These are phyloP conservation scores for Asarcornis scutulata DNA, from an alignment of 2,113 vertebrate genomes.

Conservation along the genomic window DNA sequence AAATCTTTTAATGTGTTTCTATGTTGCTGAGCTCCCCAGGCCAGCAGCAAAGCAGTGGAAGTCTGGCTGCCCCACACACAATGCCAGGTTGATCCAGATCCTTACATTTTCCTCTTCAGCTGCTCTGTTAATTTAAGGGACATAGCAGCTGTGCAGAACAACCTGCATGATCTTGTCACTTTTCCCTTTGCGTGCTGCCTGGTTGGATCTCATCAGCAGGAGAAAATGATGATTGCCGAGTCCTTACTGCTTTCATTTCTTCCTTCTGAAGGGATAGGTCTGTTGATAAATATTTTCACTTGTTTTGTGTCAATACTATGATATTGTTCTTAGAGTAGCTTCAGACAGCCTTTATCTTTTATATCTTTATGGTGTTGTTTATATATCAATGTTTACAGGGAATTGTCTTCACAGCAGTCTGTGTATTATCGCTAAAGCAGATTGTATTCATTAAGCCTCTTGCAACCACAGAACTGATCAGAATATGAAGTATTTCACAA, in stretches of 20 bases:
- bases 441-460: slow-evolving; percentile 64
- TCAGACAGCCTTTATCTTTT: slow-evolving; percentile 12
- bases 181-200: neutral
- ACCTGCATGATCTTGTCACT: neutral
- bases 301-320: neutral
- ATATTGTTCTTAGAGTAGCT: neutral
- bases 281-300: neutral
- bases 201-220: neutral
- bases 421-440: slow-evolving; percentile 28
- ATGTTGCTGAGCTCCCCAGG: neutral
- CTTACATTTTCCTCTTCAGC: neutral
- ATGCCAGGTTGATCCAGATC: neutral
- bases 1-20: neutral
- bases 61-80: rapidly evolving
- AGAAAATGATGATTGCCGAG: neutral
- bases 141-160: neutral
- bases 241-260: neutral
- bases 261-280: neutral
- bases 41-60: neutral
- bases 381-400: neutral
- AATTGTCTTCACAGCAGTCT: neutral
- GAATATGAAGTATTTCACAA: slow-evolving; percentile 56
- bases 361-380: neutral
- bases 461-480: slow-evolving; percentile 16
- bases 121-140: neutral